Evolutionary conservation across 2,797 vertebrate genomes (phyloP).

Genomic region (Danio tinwini): DNA sequence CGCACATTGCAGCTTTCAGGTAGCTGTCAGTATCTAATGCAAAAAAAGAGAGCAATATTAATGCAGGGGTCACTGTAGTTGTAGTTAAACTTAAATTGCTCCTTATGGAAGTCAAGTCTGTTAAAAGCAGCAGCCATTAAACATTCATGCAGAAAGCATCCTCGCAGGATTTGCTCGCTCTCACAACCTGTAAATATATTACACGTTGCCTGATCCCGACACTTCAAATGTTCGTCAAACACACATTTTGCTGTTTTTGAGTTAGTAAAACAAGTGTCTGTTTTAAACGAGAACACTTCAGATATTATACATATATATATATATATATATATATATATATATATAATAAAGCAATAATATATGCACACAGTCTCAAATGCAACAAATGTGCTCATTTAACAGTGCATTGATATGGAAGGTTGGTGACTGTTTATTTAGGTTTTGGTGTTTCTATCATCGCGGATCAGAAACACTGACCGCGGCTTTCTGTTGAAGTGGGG

Average conservation of each 20-base stretch:
- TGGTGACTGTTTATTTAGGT: constrained; percentile 31
- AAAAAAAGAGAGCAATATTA: constrained; percentile 3
- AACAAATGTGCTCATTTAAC: background rate
- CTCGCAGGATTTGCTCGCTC: constrained; percentile 36
- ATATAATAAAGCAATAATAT: background rate
- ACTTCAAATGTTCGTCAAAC: constrained; percentile 47
- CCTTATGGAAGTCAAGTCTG: constrained; percentile 25
- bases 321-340: too few species aligned
- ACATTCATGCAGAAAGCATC: constrained; percentile 40
- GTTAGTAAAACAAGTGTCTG: constrained; percentile 19
- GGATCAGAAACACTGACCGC: constrained; percentile 35
- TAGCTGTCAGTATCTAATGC: constrained; percentile 7
- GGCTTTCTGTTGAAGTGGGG: constrained; percentile 24
- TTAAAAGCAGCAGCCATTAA: constrained; percentile 43
- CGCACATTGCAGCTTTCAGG: constrained; percentile 12
- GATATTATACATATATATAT: constrained; percentile 23
- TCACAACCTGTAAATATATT: constrained; percentile 47
- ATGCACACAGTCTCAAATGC: background rate
- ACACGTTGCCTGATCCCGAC: constrained; percentile 48
- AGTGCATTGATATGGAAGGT: background rate
- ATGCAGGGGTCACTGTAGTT: constrained; percentile 30
- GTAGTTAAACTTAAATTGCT: constrained; percentile 37
- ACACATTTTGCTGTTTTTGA: constrained; percentile 48
- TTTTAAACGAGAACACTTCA: constrained; percentile 41
- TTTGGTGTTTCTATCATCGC: constrained; percentile 21